A percentile compares a stretch with the other conserved stretches of the same genome.
phyloP scores from a whole-genome alignment of 1,140 invertebrate species.

The Pachyrhynchus sulphureomaculatus region DNA sequence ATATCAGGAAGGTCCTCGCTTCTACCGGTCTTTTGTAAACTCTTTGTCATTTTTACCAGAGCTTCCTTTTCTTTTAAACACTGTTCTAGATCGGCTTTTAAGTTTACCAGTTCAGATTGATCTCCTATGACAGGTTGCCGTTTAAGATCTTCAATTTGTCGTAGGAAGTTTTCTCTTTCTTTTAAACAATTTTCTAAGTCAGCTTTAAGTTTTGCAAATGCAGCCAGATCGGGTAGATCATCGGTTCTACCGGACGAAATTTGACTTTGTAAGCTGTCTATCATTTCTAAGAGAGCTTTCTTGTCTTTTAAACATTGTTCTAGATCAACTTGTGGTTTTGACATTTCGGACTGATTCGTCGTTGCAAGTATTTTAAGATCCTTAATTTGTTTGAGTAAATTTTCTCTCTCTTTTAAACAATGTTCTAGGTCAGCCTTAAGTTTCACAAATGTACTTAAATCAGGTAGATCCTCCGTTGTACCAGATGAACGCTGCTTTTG shows the following conservation, averaged over 20 bases:
- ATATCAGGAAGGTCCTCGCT: not conserved
- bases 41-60: conserved; percentile 7
- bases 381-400: conserved; percentile 11
- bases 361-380: not conserved
- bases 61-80: conserved; percentile 16
- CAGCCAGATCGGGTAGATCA: not conserved
- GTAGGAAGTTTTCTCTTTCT: conserved; percentile 12
- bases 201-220: no score
- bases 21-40: conserved; percentile 10
- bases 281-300: conserved; percentile 7
- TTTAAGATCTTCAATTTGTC: conserved; percentile 18
- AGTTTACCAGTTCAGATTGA: not conserved
- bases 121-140: not conserved
- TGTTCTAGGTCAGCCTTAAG: not conserved
- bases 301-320: not conserved
- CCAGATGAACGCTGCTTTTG: conserved; percentile 6
- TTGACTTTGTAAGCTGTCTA: conserved; percentile 18
- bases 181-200: conserved; percentile 2
- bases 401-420: conserved; percentile 12
- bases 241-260: not conserved
- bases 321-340: no score
- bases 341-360: no score
- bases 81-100: conserved; percentile 4
- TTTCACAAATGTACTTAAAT: no score
- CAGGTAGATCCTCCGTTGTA: not conserved